These are phyloP conservation scores for Bombus polaris DNA, from an alignment of 1,140 invertebrate species.

Conservation along the genomic window DNA sequence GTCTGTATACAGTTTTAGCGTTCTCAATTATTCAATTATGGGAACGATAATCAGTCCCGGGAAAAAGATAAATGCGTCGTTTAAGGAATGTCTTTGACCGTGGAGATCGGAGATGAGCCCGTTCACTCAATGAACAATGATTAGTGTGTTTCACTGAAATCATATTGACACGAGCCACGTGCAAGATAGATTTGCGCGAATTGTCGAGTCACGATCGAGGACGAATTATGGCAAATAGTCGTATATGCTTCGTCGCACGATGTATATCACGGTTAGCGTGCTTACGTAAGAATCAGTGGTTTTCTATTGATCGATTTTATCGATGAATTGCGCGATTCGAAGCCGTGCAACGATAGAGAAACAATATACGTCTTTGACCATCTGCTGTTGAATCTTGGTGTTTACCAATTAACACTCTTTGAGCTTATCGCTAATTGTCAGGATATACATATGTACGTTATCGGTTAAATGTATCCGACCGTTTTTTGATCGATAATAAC, in stretches of 20 bases:
- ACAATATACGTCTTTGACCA: constrained; percentile 20
- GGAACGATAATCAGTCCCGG: constrained; percentile 53
- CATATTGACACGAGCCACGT: constrained; percentile 58
- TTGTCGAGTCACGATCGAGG: constrained; percentile 50
- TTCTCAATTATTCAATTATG: constrained; percentile 47
- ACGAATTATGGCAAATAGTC: constrained; percentile 41
- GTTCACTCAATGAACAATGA: constrained; percentile 61
- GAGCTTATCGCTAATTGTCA: not conserved
- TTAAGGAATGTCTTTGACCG: constrained; percentile 18
- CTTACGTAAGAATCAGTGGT: constrained; percentile 46
- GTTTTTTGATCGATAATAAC: too few relatives aligned
- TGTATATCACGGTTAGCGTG: not conserved
- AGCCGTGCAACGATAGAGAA: constrained; percentile 5
- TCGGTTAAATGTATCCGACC: too few relatives aligned
- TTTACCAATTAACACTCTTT: not conserved
- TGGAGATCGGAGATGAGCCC: constrained; percentile 42
- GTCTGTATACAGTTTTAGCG: constrained; percentile 23
- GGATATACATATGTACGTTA: not conserved
- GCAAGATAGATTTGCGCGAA: constrained; percentile 36
- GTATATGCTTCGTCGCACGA: not conserved
- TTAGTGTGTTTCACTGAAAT: constrained; percentile 57
- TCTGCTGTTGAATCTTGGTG: not conserved
- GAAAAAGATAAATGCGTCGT: constrained; percentile 56
- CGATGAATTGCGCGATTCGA: constrained; percentile 30
- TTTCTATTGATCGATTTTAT: constrained; percentile 53